phyloP scores from a whole-genome alignment of 2,797 vertebrate species.

The Distichodus sexfasciatus region DNA sequence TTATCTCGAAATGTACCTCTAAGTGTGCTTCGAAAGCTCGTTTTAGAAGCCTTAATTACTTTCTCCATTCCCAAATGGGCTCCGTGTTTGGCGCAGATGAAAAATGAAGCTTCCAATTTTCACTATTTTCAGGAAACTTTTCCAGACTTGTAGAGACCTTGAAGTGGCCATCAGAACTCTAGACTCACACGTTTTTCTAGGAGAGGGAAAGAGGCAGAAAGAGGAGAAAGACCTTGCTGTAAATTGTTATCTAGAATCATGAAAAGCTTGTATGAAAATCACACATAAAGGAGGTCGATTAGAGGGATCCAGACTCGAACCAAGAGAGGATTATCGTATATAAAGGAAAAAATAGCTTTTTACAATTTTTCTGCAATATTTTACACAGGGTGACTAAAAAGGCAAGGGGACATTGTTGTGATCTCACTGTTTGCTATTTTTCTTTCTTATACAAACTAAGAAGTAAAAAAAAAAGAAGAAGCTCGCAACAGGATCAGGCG shows the following conservation, averaged over 20 bases:
- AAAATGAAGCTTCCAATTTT: too few relatives aligned
- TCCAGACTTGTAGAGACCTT: background rate
- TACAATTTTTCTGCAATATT: slow-evolving; percentile 6
- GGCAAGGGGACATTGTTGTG: slow-evolving; percentile 4
- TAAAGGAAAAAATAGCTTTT: slow-evolving; percentile 5
- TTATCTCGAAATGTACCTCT: too few relatives aligned
- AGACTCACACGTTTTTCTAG: background rate
- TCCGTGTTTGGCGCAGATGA: too few relatives aligned
- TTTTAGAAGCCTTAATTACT: too few relatives aligned
- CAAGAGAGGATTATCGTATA: background rate
- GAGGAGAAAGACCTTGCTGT: background rate
- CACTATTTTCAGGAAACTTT: background rate
- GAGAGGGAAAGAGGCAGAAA: background rate
- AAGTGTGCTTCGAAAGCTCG: too few relatives aligned
- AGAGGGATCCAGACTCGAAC: background rate
- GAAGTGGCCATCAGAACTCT: background rate
- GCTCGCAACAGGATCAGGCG: background rate
- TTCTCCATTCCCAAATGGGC: too few relatives aligned
- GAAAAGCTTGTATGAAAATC: background rate
- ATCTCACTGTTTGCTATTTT: background rate
- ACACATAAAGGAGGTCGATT: background rate
- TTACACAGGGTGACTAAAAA: slow-evolving; percentile 33
- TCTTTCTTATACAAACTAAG: slow-evolving; percentile 31
- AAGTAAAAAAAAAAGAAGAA: slow-evolving; percentile 17
- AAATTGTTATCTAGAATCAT: slow-evolving; percentile 1